These are phyloP conservation scores for Nomada hirtipes DNA, from an alignment of 2,888 invertebrate genomes.

Conservation along the genomic window DNA sequence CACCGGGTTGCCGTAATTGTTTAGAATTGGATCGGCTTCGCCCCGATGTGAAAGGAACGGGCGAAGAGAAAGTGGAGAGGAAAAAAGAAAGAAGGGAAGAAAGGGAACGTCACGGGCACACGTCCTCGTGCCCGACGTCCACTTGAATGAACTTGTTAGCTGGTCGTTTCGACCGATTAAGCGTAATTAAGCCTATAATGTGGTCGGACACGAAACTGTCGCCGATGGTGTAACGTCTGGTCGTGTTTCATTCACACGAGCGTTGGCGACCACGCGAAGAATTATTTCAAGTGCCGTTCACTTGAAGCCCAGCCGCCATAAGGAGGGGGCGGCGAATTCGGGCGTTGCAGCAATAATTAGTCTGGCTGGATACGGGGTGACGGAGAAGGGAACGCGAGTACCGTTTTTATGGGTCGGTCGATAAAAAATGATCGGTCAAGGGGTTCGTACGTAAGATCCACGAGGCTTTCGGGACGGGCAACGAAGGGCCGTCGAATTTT, in stretches of 20 bases:
- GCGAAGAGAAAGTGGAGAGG: conserved; percentile 20
- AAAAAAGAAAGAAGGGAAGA: background rate
- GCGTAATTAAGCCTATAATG: conserved; percentile 68
- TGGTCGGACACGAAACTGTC: conserved; percentile 47
- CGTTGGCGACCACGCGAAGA: conserved; percentile 13
- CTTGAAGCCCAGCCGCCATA: conserved; percentile 4
- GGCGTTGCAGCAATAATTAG: conserved; percentile 36
- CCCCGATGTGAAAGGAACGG: background rate
- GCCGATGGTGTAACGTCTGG: conserved; percentile 13
- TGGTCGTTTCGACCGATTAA: conserved; percentile 69
- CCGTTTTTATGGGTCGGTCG: background rate
- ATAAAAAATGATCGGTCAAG: background rate
- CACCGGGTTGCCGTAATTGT: conserved; percentile 57
- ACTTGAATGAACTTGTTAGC: conserved; percentile 69
- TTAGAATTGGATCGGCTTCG: conserved; percentile 64
- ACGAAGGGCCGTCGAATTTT: too few species aligned
- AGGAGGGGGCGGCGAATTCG: conserved; percentile 13
- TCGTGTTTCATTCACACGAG: conserved; percentile 49
- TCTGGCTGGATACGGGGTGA: background rate
- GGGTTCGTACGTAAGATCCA: background rate
- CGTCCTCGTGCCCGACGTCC: conserved; percentile 26
- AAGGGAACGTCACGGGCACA: conserved; percentile 16
- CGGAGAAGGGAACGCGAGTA: background rate
- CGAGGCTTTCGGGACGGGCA: too few species aligned
- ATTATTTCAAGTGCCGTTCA: conserved; percentile 51